Conservation (phyloP, 2,888 invertebrate species). For the Disparrhopalites patrizii region DNA sequence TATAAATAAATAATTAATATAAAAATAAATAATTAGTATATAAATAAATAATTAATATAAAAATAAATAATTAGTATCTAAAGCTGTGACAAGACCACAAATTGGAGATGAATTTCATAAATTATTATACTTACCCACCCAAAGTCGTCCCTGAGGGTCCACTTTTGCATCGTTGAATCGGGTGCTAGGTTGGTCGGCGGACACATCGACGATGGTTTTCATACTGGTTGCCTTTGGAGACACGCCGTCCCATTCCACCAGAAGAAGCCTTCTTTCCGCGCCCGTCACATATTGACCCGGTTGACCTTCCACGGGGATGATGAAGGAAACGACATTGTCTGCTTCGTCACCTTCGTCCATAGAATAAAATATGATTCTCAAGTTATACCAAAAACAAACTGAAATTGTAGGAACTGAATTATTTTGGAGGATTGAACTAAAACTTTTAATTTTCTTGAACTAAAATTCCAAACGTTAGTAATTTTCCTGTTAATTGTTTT, state of each 20-base stretch:
- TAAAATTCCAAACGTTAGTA: conserved; percentile 4
- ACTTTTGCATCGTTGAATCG: conserved; percentile 76
- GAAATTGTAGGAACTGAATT: too few species aligned
- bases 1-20: background rate
- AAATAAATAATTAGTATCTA: too few species aligned
- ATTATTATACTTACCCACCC: conserved; percentile 58
- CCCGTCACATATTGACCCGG: conserved; percentile 63
- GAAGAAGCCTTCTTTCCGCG: conserved; percentile 58
- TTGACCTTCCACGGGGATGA: conserved; percentile 63
- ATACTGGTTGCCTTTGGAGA: conserved; percentile 51
- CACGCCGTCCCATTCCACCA: conserved; percentile 64
- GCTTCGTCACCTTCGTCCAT: too few species aligned
- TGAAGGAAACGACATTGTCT: conserved; percentile 55
- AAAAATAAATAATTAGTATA: background rate
- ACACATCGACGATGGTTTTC: conserved; percentile 58
- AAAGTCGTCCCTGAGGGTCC: conserved; percentile 60
- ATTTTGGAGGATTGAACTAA: too few species aligned
- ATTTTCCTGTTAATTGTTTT: too few species aligned
- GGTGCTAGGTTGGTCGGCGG: conserved; percentile 55
- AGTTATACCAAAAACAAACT: too few species aligned
- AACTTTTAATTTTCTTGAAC: too few species aligned
- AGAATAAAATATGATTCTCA: too few species aligned
- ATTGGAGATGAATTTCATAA: too few species aligned
- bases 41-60: background rate
- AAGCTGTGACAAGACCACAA: too few species aligned